Percentiles rank a stretch among this genome's conserved stretches.
These are phyloP conservation scores for Hartigia nigra DNA, from an alignment of 2,888 invertebrate genomes.

Conservation along the genomic window DNA sequence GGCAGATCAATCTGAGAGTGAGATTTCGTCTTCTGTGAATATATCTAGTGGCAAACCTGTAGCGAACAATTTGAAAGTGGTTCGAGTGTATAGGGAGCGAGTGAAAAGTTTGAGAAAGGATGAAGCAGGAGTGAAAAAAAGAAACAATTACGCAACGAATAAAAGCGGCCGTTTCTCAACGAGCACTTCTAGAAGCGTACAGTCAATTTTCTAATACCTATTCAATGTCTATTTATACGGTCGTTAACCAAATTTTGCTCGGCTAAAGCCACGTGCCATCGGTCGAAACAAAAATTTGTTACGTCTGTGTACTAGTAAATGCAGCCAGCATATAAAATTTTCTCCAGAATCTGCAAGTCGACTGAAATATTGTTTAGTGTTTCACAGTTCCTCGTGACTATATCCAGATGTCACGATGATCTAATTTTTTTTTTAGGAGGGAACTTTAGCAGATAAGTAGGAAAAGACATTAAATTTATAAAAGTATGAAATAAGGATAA, in stretches of 20 bases:
- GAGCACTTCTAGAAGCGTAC: not conserved
- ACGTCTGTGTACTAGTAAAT: not conserved
- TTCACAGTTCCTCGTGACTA: not conserved
- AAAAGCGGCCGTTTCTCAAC: not conserved
- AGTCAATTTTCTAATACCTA: not conserved
- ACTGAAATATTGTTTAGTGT: not conserved
- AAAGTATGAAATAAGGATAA: not conserved
- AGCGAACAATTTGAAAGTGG: slow-evolving; percentile 1
- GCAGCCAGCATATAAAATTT: not conserved
- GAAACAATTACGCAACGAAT: not conserved
- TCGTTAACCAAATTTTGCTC: not conserved
- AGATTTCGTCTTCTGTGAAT: not conserved
- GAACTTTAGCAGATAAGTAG: no score
- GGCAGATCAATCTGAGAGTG: not conserved
- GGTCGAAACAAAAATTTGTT: not conserved
- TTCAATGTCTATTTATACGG: not conserved
- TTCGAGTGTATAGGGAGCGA: not conserved
- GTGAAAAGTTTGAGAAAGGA: slow-evolving; percentile 1
- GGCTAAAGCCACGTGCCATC: not conserved
- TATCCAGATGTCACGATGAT: no score
- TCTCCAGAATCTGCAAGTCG: not conserved
- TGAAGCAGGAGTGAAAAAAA: not conserved
- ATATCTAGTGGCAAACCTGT: not conserved
- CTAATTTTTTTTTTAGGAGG: no score
- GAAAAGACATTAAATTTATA: no score